Evolutionary conservation across 2,797 vertebrate species (phyloP).

Genomic region (Hylomyscus alleni): DNA sequence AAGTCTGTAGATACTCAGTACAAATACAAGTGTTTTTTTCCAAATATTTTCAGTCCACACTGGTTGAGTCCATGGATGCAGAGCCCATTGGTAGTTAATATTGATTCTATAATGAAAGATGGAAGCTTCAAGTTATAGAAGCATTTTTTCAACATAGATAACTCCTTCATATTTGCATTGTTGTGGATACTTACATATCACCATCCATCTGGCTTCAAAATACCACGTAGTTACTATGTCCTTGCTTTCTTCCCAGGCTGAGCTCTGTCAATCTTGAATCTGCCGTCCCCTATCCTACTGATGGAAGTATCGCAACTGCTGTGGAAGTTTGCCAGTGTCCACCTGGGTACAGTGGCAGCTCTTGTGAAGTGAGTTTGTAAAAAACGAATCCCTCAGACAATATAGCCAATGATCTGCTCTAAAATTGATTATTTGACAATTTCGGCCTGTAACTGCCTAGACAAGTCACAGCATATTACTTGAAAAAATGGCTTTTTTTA

Average conservation of each 20-base stretch:
- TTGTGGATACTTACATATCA: background rate
- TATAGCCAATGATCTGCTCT: background rate
- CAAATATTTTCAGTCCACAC: background rate
- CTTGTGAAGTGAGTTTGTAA: constrained; percentile 94
- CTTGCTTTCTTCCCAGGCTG: constrained; percentile 84
- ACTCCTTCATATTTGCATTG: background rate
- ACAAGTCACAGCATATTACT: background rate
- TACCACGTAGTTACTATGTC: background rate
- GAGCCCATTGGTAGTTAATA: background rate
- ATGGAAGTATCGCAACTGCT: constrained; percentile 88
- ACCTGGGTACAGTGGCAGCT: constrained; percentile 93
- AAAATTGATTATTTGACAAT: background rate
- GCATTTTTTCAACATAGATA: background rate
- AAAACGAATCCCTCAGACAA: background rate
- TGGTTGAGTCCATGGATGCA: background rate
- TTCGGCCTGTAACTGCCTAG: background rate
- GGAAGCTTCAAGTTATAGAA: constrained; percentile 8
- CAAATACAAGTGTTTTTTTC: background rate
- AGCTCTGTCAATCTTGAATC: constrained; percentile 89
- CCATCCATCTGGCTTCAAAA: background rate
- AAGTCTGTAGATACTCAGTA: background rate
- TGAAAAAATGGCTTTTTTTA: background rate
- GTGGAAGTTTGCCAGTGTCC: constrained; percentile 96
- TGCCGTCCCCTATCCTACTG: constrained; percentile 86
- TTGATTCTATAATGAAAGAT: background rate